Evolutionary conservation across 2,113 vertebrate genomes (phyloP), one percentile per base, ranked within the genome.

Genomic region (Lagenorhynchus albirostris): DNA sequence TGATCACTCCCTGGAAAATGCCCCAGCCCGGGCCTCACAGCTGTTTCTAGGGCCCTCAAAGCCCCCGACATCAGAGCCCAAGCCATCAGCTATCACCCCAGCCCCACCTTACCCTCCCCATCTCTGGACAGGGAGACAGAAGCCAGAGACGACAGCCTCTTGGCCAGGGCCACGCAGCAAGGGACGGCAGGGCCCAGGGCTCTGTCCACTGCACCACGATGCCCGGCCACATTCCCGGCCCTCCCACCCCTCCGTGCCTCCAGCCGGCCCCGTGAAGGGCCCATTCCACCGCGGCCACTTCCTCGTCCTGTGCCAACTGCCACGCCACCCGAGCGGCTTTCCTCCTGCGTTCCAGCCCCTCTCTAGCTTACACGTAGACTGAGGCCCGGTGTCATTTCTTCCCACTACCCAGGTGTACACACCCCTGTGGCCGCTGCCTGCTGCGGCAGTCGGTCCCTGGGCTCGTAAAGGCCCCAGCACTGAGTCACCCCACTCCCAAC

Each of bases 1-100:
- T 99, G 97, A 99, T 98, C 73, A 99, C 99, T 8, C 99, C 99
- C 99, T 99, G 97, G 11, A 96, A 97, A 97, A 97, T 3, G 71
- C 58, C 89, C 63, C 38, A 80, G 2, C 70, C 26, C 7, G 3
- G 12, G 36, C 60, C 31, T 96, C 91, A 91, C 63, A 38, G 15
- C 91, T 83, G 33, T 62, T 36, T 25, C n/a, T 71, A 5, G 29
- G 53, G 60, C 60, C 58, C 77, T 2, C 41, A 26, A 33, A 62
- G 47, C 85, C 80, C 29, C 1, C 18, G 47, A 4, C 9, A 12
- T 26, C 63, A 58, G 36, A 53, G 80, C 79, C 74, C 60, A 38
- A 68, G 36, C 63, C 87, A 20, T 50, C 70, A 65, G 63, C 55
- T 31, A 20, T 29, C 83, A 31, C 60, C 6, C 33, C 31, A 6